A percentile compares a stretch with the other conserved stretches of the same genome.
These are phyloP conservation scores for Hypocryptadius cinnamomeus DNA, from an alignment of 2,113 vertebrate genomes.

Conservation along the genomic window DNA sequence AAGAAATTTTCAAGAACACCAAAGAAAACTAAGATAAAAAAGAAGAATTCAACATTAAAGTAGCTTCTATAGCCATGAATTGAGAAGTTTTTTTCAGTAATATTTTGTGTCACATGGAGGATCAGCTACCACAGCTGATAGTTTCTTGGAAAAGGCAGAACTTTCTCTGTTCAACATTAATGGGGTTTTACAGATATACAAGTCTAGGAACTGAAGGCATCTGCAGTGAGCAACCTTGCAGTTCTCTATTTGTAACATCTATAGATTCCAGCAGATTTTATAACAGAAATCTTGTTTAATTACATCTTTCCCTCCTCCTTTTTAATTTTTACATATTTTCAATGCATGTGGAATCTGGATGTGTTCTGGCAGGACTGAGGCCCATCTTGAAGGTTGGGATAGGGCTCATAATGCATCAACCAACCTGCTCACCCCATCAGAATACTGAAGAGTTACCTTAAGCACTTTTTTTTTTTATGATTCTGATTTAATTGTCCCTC, in stretches of 20 bases:
- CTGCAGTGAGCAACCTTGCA: background rate
- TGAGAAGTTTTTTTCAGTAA: background rate
- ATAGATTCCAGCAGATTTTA: background rate
- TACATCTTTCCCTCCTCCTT: rapidly evolving
- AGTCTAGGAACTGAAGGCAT: background rate
- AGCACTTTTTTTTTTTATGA: background rate
- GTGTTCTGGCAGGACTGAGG: background rate
- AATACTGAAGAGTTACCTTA: background rate
- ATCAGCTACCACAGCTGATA: background rate
- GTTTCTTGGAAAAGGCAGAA: background rate
- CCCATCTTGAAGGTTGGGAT: background rate
- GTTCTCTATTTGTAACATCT: background rate
- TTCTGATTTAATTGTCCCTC: conserved; percentile 43
- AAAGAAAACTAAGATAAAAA: background rate
- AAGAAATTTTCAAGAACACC: background rate
- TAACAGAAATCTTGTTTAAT: background rate
- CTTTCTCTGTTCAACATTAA: background rate
- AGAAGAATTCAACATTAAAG: background rate
- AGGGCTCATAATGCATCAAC: background rate
- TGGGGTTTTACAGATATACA: background rate
- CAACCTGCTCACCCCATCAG: background rate
- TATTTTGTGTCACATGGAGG: background rate
- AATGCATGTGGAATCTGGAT: background rate
- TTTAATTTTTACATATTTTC: background rate
- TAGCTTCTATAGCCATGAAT: background rate